Conservation (phyloP, 2,888 invertebrate genomes). For the Himalopsyche japonica region DNA sequence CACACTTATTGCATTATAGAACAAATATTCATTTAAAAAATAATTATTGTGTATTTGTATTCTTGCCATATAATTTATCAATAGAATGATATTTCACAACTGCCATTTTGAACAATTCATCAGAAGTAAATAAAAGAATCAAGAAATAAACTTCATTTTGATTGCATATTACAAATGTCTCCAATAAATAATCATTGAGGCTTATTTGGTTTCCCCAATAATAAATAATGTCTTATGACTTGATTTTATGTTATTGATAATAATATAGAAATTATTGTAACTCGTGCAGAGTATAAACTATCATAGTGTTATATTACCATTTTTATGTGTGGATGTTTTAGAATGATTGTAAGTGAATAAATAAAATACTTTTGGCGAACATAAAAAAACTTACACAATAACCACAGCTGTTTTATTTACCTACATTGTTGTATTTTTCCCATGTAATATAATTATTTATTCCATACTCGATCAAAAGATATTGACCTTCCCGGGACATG, state of each 20-base stretch:
- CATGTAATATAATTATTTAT: too few species aligned
- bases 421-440: too few species aligned
- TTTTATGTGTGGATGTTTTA: conserved; percentile 1
- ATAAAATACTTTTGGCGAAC: not conserved
- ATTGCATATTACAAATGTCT: not conserved
- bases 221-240: not conserved
- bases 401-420: not conserved
- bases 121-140: not conserved
- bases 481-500: too few species aligned
- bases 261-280: not conserved
- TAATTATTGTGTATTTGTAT: not conserved
- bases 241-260: not conserved
- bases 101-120: not conserved
- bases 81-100: not conserved
- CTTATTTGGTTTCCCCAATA: not conserved
- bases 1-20: too few species aligned
- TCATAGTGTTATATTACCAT: not conserved
- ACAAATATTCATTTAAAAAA: too few species aligned
- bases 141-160: not conserved
- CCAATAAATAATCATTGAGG: not conserved
- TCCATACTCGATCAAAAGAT: too few species aligned
- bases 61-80: not conserved
- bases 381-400: not conserved
- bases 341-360: not conserved
- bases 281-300: not conserved